Evolutionary conservation across 2,113 vertebrate species (phyloP), one percentile per base, ranked within the genome.

Genomic region (Ailurus styani): DNA sequence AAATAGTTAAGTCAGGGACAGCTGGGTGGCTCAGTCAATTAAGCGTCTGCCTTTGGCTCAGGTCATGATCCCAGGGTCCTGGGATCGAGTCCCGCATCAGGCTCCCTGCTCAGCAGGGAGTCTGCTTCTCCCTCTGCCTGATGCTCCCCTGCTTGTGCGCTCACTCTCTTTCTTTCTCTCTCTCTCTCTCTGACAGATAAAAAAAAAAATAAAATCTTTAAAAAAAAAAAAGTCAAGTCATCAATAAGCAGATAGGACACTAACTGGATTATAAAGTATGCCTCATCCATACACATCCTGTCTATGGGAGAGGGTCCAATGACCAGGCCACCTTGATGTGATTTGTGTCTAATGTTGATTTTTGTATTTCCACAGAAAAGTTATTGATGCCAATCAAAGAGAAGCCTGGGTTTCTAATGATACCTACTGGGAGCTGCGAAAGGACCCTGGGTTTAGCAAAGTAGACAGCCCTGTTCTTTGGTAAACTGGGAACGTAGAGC

Each of bases 341-440:
- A 52, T 70, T 73, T 88, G 29, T 75, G 18, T 45, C 94, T 97
- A 86, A 98, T 34, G 4, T 9, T 86, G 62, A 45, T 91, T 98
- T 97, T 93, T 87, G 1, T 97, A 29, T 95, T 95, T 98, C 97
- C 98, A 31, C 99, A 99, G 99, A 98, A 99, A 99, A 99, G 99
- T 99, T 97, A 98, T 99, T 0, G 99, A 99, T 4, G 98, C 98
- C 96, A 99, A 99, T 99, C 99, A 99, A 98, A 99, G 99, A 98
- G 99, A 99, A 99, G 98, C 99, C 89, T 99, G 99, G 99, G 99
- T 99, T 98, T 99, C 99, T 96, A 99, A 99, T 96, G 99, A 99
- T 98, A 99, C 98, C 50, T 99, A 99, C 98, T 99, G 99, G 99
- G 99, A 99, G 97, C 98, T 99, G 40, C 99, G 99, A 86, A 99